Percentiles rank a stretch among this genome's conserved stretches.
Evolutionary conservation across 1,140 invertebrate species (phyloP).

Genomic region (Pararge aegeria): DNA sequence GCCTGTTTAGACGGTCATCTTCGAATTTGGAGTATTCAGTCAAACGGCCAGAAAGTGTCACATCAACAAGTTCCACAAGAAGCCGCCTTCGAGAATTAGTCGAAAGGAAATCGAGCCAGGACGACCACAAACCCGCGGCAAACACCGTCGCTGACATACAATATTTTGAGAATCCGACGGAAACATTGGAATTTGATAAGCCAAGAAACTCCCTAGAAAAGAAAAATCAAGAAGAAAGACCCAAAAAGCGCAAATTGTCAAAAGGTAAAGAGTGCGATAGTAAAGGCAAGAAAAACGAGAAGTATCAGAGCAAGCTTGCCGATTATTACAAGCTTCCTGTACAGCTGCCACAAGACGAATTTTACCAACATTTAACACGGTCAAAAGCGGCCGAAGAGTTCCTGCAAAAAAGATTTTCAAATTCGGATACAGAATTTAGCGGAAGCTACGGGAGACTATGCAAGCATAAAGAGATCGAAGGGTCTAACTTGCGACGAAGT

Average conservation of each 20-base stretch:
- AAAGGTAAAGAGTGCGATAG: conserved; percentile 62
- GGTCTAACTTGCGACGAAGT: conserved; percentile 85
- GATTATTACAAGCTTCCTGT: conserved; percentile 71
- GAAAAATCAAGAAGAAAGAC: conserved; percentile 61
- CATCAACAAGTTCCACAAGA: conserved; percentile 74
- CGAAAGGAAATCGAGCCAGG: conserved; percentile 75
- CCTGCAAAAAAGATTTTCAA: conserved; percentile 65
- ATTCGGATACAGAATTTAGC: conserved; percentile 70
- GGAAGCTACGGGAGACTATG: conserved; percentile 72
- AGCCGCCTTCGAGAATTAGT: conserved; percentile 76
- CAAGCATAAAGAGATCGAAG: conserved; percentile 76
- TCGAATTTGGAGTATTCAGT: conserved; percentile 71
- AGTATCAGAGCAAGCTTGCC: conserved; percentile 72
- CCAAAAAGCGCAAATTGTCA: conserved; percentile 65
- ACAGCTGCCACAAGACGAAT: conserved; percentile 72
- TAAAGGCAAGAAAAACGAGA: conserved; percentile 73
- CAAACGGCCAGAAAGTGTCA: conserved; percentile 71
- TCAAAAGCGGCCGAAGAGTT: conserved; percentile 72
- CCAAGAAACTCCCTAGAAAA: conserved; percentile 61
- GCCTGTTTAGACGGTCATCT: conserved; percentile 70
- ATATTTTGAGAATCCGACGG: conserved; percentile 77
- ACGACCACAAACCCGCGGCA: conserved; percentile 70
- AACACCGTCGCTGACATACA: conserved; percentile 73
- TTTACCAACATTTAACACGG: conserved; percentile 72
- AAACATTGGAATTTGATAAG: conserved; percentile 74